phyloP scores from a whole-genome alignment of 1,140 invertebrate species.

The Agraylea sexmaculata region DNA sequence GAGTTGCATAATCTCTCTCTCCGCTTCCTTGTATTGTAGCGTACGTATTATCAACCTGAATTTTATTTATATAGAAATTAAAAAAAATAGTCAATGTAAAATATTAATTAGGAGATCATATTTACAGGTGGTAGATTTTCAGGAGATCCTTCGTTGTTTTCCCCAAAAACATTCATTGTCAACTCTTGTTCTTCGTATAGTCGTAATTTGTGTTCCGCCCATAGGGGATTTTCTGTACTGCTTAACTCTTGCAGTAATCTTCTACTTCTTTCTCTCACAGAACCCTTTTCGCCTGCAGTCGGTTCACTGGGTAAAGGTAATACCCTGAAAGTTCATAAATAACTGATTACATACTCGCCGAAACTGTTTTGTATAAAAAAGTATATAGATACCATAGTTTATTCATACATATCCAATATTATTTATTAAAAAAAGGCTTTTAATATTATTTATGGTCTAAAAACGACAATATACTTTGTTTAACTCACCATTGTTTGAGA shows the following conservation, averaged over 20 bases:
- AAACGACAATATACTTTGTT: no score
- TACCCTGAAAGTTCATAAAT: slow-evolving; percentile 47
- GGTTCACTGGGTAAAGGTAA: slow-evolving; percentile 52
- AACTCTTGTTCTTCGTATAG: slow-evolving; percentile 87
- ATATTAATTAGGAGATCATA: slow-evolving; percentile 17
- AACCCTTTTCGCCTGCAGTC: slow-evolving; percentile 17
- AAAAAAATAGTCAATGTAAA: not conserved
- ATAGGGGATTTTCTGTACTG: slow-evolving; percentile 84
- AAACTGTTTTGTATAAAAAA: no score
- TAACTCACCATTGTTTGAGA: slow-evolving; percentile 73
- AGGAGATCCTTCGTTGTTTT: slow-evolving; percentile 41
- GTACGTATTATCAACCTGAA: slow-evolving; percentile 64
- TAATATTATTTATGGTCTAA: no score
- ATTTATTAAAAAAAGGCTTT: no score
- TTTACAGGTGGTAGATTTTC: slow-evolving; percentile 42
- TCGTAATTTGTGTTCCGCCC: slow-evolving; percentile 85
- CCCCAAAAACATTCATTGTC: slow-evolving; percentile 86
- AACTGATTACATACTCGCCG: no score
- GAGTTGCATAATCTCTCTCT: slow-evolving; percentile 32
- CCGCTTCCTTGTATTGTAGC: slow-evolving; percentile 61
- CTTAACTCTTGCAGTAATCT: slow-evolving; percentile 73
- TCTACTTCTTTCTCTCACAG: slow-evolving; percentile 27
- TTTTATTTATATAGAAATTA: not conserved
- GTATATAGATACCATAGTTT: no score
- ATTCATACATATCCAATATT: no score